Base-by-base conservation (phyloP, 2,797 vertebrate genomes). In the Neostethus bicornis region DNA sequence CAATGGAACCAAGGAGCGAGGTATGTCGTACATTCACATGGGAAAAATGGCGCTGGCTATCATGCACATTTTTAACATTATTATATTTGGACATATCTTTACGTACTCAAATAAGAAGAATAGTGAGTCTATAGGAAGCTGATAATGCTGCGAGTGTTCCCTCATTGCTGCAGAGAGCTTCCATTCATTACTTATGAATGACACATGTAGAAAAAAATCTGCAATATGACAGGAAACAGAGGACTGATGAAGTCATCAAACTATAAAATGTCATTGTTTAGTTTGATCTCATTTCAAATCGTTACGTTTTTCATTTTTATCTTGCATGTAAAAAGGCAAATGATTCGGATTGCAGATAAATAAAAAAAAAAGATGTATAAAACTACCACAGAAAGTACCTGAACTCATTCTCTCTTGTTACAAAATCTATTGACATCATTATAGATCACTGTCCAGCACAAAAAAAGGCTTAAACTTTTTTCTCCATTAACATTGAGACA, bases 11-110 rank as follows among this genome's bases (percentile, higher is more conserved):
- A 69, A 51, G 43, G 48, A 62, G 74, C 76, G 79, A 82, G 79
- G 80, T 87, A 84, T 79, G 73, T 65, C 35, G 63, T 73, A 68
- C 69, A 75, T 84, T 81, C 71, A 79, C 61, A 57, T 54, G 42
- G 56, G 64, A 62, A 66, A 65, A 35, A 21, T 52, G 51, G 64
- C 29, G 62, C 64, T 61, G n/a, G 66, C 39, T 34, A 57, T 73
- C 63, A 61, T 51, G 32, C 64, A 29, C 57, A 16, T 25, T 51
- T 66, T 63, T 74, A 52, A 42, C 43, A 26, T 49, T 35, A 55
- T 25, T 62, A 54, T 50, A 41, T 44, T 25, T 56, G 26, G 28
- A 63, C 61, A 49, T 56, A 35, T 19, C 17, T 49, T 67, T 12
- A 39, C 13, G 42, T 39, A 70, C 59, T 43, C 16, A 17, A 51